These are phyloP conservation scores for Lipotes vexillifer DNA, from an alignment of 2,113 vertebrate genomes.

Conservation along the genomic window DNA sequence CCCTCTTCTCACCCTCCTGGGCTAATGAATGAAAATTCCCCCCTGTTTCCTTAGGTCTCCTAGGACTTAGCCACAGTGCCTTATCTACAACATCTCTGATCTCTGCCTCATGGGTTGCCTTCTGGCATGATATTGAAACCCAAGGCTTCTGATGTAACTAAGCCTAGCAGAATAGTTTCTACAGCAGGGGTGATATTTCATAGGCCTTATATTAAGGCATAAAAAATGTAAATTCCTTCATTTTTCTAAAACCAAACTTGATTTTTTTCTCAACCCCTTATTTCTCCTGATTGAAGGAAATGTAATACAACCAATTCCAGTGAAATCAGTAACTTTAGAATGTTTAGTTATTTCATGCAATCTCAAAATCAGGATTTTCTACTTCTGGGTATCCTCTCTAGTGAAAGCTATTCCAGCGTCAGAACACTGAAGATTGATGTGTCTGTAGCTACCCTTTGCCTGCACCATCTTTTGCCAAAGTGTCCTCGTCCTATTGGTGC, in stretches of 20 bases:
- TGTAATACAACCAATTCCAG: background rate
- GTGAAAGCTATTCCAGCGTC: background rate
- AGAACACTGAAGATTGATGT: rapidly evolving
- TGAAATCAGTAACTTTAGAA: background rate
- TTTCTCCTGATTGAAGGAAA: background rate
- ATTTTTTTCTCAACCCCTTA: background rate
- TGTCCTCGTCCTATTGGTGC: rapidly evolving
- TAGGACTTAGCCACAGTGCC: no score
- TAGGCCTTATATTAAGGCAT: background rate
- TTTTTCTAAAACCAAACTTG: background rate
- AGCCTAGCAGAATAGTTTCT: background rate
- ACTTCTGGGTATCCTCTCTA: rapidly evolving
- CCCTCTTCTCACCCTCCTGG: no score
- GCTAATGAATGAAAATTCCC: background rate
- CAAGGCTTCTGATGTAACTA: background rate
- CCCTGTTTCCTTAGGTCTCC: background rate
- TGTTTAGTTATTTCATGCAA: background rate
- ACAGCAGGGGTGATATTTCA: background rate
- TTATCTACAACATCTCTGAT: background rate
- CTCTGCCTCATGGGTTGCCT: background rate
- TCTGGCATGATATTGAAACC: background rate
- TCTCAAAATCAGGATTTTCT: background rate
- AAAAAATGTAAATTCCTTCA: background rate
- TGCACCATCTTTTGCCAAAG: background rate
- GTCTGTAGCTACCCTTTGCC: background rate